phyloP scores from a whole-genome alignment of 2,113 vertebrate genomes.

The Oxyruncus cristatus region DNA sequence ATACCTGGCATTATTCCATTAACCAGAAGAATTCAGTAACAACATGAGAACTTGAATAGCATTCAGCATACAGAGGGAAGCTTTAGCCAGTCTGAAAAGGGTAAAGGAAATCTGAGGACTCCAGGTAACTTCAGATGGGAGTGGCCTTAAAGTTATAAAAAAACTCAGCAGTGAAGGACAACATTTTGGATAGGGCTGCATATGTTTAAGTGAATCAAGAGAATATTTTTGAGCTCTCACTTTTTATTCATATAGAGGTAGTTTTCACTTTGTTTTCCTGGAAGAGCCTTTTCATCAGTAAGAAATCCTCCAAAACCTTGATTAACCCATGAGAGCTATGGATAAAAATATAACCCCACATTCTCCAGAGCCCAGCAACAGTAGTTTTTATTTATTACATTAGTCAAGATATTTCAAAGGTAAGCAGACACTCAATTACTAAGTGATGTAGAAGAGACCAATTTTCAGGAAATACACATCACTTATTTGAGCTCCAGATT shows the following conservation, averaged over 20 bases:
- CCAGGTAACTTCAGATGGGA: not conserved
- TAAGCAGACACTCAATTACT: not conserved
- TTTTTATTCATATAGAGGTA: not conserved
- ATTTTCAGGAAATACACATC: not conserved
- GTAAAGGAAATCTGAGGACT: constrained; percentile 1
- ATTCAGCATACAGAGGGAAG: not conserved
- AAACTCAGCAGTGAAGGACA: not conserved
- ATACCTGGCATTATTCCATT: not conserved
- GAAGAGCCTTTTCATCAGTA: not conserved
- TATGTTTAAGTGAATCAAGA: not conserved
- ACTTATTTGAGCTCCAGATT: not conserved
- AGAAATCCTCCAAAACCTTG: not conserved
- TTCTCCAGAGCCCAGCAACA: not conserved
- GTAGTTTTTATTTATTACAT: not conserved
- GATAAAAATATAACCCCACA: not conserved
- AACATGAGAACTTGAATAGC: not conserved
- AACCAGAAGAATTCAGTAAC: not conserved
- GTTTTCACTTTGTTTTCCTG: not conserved
- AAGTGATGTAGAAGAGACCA: not conserved
- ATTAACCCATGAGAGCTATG: not conserved
- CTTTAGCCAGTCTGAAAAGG: not conserved
- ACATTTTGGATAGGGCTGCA: not conserved
- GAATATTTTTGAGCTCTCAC: not conserved
- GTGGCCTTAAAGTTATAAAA: not conserved
- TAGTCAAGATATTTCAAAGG: not conserved